Base-by-base conservation (phyloP, 2,888 invertebrate species). In the Axea sp. region DNA sequence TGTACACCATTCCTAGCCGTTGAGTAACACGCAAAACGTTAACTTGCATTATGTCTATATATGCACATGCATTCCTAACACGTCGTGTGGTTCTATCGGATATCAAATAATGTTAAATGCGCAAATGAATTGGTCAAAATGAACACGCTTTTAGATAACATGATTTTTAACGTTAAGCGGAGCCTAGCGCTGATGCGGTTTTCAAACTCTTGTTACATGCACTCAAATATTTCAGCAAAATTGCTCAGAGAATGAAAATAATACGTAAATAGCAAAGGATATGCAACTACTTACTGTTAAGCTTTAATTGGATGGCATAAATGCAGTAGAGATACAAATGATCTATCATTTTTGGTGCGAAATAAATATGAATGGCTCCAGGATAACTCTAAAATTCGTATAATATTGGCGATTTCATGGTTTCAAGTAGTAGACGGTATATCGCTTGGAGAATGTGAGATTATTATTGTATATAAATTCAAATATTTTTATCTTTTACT, bases 1-100 rank as follows among this genome's bases (percentile, higher is more conserved):
- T 75, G 71, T 75, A 53, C 75, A 39, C 67, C 60, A 71, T 67
- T 67, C 55, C 65, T 37, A 64, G 57, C 59, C 41, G 53, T 51
- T 47, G 53, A 64, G 47, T 65, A 64, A 53, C 69, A 67, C 67
- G 67, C 71, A 31, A 75, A 60, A 65, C 31, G 69, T 64, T 65
- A 75, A 74, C 69, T 69, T 74, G 49, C 57, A 57, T 35, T 51
- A 22, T 59, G 53, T 65, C 57, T 59, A 53, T 60, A 67, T 55
- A 57, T 24, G 11, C 37, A 45, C 60, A 53, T 31, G 53, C 65
- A 73, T 59, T 19, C 14, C 22, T 30, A 53, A 55, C 72, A 53
- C 67, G 73, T 67, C 53, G 59, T 73, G 43, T 47, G 45, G 28
- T 28, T 49, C 51, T 43, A 53, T 39, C 60, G 59, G 65, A 45